Evolutionary conservation across 2,113 vertebrate genomes (phyloP), one percentile per base, ranked within the genome.

Genomic region (Charina bottae): DNA sequence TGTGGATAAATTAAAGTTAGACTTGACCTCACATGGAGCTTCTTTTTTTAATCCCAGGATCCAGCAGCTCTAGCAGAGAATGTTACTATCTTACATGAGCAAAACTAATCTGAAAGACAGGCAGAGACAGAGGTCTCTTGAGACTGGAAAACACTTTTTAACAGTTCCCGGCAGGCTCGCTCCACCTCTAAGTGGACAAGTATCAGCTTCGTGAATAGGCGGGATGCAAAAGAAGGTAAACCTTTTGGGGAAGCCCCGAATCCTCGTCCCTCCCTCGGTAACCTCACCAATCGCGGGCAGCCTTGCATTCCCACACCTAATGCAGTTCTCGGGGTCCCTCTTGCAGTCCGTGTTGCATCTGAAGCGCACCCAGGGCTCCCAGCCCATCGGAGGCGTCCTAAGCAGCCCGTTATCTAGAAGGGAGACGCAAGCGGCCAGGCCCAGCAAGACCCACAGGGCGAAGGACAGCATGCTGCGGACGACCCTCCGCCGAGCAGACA

Each of bases 291-390:
- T 42, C 42, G 42, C 42, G 42, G 42, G 42, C 42, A 42, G 42
- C 42, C 42, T 42, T 42, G 60, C 60, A 2, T 17, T 49, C 46
- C 28, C 90, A 89, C 85, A 96, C 92, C 93, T 94, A 88, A 93
- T 93, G 33, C 1, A 33, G 89, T 90, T 93, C 49, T 93, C 88
- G 87, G 95, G 93, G 60, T 96, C 90, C 7, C 24, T 64, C 78
- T 88, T 93, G 90, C 93, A 93, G 83, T 93, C 93, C 12, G 56
- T 92, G 54, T 94, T 93, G 58, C 33, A 93, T 12, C 89, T 90
- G 85, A 95, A 95, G 53, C n/a, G 91, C 21, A 95, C 91, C 93
- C 91, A 94, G 0, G 93, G 90, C 7, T 95, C 72, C 90, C 95
- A 96, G 62, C 93, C 93, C 95, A 93, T 84, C 0, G 53, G 94